These are phyloP conservation scores for Amiota communis DNA, from an alignment of 2,888 invertebrate species.

Conservation along the genomic window DNA sequence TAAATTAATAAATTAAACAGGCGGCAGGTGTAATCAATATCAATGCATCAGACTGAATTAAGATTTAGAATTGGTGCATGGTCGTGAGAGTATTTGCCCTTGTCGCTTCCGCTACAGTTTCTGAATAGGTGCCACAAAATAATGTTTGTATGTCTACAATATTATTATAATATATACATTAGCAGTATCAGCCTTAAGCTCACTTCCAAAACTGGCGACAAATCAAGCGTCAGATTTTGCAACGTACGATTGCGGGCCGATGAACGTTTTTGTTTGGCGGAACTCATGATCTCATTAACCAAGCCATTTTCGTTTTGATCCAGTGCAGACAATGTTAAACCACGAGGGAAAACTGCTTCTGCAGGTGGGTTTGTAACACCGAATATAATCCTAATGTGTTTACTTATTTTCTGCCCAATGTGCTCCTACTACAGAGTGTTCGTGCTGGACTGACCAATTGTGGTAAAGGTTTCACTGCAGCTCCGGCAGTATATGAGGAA, in stretches of 20 bases:
- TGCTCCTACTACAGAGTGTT: constrained; percentile 73
- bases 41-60: no score
- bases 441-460: constrained; percentile 66
- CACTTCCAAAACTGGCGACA: constrained; percentile 86
- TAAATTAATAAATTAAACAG: no score
- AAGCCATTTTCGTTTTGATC: constrained; percentile 82
- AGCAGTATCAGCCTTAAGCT: constrained; percentile 25
- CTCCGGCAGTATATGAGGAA: constrained; percentile 58
- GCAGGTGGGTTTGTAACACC: constrained; percentile 22
- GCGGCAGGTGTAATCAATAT: no score
- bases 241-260: constrained; percentile 87
- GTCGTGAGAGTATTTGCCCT: no score
- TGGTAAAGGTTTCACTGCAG: constrained; percentile 37
- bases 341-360: constrained; percentile 79
- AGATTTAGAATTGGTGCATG: no score
- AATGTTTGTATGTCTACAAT: no score
- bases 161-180: no score
- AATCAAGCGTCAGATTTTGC: constrained; percentile 85
- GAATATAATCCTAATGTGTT: background rate
- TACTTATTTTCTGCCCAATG: constrained; percentile 76
- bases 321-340: constrained; percentile 75
- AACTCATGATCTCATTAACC: constrained; percentile 94
- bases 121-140: no score
- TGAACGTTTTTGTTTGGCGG: constrained; percentile 83
- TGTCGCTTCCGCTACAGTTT: no score